Conservation (phyloP, 2,888 invertebrate species). For the Hydriomena furcata region DNA sequence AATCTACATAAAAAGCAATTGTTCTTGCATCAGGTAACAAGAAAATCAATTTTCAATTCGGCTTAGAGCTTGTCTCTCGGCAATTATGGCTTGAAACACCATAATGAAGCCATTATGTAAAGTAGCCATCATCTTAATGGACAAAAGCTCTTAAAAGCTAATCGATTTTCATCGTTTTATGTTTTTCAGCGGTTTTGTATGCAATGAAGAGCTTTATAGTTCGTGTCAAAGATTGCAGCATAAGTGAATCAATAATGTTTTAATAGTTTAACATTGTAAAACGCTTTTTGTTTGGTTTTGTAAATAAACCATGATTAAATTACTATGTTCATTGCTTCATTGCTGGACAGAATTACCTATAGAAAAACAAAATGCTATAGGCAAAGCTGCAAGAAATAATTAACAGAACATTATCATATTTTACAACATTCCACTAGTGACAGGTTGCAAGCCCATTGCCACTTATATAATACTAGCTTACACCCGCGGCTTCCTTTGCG, state of each 20-base stretch:
- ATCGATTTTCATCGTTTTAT: constrained; percentile 55
- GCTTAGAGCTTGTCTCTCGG: constrained; percentile 40
- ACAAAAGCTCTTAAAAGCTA: constrained; percentile 76
- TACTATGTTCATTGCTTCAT: no score
- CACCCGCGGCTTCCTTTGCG: no score
- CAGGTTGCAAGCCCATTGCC: no score
- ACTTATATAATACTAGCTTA: no score
- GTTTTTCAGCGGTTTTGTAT: constrained; percentile 52
- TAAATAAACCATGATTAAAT: no score
- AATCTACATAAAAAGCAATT: constrained; percentile 2
- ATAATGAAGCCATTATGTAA: constrained; percentile 69
- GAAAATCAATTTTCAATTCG: constrained; percentile 40
- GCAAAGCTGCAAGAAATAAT: no score
- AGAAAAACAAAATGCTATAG: no score
- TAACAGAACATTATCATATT: no score
- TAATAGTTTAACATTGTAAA: constrained; percentile 1
- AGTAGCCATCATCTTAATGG: constrained; percentile 70
- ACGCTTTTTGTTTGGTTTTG: constrained; percentile 4
- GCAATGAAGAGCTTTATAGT: constrained; percentile 22
- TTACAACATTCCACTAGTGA: no score
- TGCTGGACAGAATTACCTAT: no score
- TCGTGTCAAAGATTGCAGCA: constrained; percentile 15
- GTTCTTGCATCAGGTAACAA: constrained; percentile 13
- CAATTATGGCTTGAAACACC: constrained; percentile 52
- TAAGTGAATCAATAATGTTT: constrained; percentile 16